Percentiles rank a stretch among this genome's conserved stretches.
Conservation (phyloP, 1,140 invertebrate genomes). For the Drosophila melanica region DNA sequence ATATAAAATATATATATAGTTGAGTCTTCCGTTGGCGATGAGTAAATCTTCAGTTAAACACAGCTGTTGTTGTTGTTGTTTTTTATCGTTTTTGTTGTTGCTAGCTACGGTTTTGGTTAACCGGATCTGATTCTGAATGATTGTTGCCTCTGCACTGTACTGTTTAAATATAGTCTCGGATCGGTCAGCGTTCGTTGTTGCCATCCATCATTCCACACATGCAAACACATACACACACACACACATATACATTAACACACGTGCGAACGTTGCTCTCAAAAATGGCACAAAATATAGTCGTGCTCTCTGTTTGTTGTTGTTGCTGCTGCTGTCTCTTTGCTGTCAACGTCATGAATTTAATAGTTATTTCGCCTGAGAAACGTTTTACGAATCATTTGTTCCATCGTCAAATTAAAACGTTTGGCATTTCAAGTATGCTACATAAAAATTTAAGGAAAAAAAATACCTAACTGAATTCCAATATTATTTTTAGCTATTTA, state of each 20-base stretch:
- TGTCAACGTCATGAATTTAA: slow-evolving; percentile 56
- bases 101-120: slow-evolving; percentile 64
- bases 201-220: slow-evolving; percentile 62
- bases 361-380: slow-evolving; percentile 21
- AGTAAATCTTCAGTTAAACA: slow-evolving; percentile 6
- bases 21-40: slow-evolving; percentile 51
- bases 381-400: slow-evolving; percentile 17
- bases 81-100: slow-evolving; percentile 19
- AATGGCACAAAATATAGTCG: slow-evolving; percentile 69
- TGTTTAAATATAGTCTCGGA: slow-evolving; percentile 43
- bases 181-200: slow-evolving; percentile 43
- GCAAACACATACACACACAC: slow-evolving; percentile 21
- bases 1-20: slow-evolving; percentile 42
- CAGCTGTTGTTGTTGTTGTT: background rate
- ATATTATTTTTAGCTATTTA: background rate
- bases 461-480: background rate
- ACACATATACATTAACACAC: slow-evolving; percentile 11
- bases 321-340: slow-evolving; percentile 35
- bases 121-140: slow-evolving; percentile 71
- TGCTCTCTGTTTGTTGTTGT: slow-evolving; percentile 31
- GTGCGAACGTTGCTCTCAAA: slow-evolving; percentile 69
- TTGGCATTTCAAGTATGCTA: slow-evolving; percentile 47
- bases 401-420: slow-evolving; percentile 29
- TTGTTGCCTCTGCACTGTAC: slow-evolving; percentile 55
- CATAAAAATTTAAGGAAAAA: slow-evolving; percentile 12